These are phyloP conservation scores for Cylloceria caligata DNA, from an alignment of 2,888 invertebrate genomes.

Conservation along the genomic window DNA sequence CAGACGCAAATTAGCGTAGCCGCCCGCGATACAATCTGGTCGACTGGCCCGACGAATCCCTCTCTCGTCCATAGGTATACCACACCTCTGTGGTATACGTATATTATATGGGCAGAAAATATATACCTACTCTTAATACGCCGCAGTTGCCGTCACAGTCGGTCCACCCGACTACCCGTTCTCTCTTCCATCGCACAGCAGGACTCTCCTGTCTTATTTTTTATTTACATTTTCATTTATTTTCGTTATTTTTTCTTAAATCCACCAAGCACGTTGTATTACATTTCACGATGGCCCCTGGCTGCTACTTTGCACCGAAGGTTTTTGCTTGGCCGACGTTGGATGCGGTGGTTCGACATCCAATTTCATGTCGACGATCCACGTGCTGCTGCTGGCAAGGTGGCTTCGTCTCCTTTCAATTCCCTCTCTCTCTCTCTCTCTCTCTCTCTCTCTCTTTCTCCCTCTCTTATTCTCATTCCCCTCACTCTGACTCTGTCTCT, in stretches of 20 bases:
- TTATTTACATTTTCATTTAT: conserved; percentile 30
- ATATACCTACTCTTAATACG: conserved; percentile 41
- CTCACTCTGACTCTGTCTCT: too few relatives aligned
- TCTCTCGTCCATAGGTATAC: conserved; percentile 42
- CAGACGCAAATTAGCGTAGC: conserved; percentile 72
- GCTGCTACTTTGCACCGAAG: conserved; percentile 48
- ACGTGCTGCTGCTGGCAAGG: conserved; percentile 9
- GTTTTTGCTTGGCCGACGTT: conserved; percentile 8
- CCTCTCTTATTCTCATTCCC: not conserved
- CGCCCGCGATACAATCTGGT: conserved; percentile 69
- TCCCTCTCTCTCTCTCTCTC: not conserved
- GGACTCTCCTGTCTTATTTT: conserved; percentile 37
- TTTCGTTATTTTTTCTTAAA: conserved; percentile 26
- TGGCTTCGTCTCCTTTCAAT: not conserved
- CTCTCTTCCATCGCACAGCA: conserved; percentile 18
- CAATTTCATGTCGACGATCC: conserved; percentile 64
- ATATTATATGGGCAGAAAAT: conserved; percentile 27
- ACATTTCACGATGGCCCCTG: conserved; percentile 59
- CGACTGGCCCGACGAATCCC: conserved; percentile 65
- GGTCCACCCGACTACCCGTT: conserved; percentile 26
- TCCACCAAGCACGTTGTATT: conserved; percentile 60
- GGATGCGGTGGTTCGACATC: conserved; percentile 59
- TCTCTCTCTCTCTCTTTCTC: conserved; percentile 17
- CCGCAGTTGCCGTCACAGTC: conserved; percentile 51
- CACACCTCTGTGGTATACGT: not conserved